Evolutionary conservation across 2,113 vertebrate species (phyloP).

Genomic region (Dasypus novemcinctus): DNA sequence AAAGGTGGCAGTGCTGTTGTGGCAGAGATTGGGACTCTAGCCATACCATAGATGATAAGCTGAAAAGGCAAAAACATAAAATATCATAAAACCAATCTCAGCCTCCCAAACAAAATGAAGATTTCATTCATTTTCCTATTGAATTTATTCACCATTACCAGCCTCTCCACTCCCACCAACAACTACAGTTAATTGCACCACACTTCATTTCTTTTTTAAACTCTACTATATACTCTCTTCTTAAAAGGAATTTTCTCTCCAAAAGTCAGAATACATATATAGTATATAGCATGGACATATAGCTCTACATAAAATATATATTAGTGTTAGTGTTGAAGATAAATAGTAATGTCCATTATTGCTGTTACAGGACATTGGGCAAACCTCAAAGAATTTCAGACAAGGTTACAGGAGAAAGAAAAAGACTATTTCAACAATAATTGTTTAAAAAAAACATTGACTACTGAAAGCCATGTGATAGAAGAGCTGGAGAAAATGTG

Average conservation of each 20-base stretch:
- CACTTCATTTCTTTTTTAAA: background rate
- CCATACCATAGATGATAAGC: background rate
- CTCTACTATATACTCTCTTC: background rate
- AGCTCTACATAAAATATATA: background rate
- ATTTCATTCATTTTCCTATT: background rate
- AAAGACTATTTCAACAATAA: background rate
- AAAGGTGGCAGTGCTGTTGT: background rate
- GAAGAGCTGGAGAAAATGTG: background rate
- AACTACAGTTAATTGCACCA: background rate
- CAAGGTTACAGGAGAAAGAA: background rate
- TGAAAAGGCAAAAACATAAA: background rate
- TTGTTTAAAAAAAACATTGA: background rate
- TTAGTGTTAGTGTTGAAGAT: background rate
- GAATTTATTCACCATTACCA: background rate
- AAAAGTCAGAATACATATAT: background rate
- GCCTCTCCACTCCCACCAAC: accelerated
- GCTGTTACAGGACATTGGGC: background rate
- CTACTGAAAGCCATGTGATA: background rate
- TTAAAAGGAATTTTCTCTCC: background rate
- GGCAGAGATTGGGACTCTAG: background rate
- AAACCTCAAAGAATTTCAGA: background rate
- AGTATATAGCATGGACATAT: background rate
- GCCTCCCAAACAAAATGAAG: background rate
- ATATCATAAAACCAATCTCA: background rate
- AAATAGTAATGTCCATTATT: background rate